phyloP scores from a whole-genome alignment of 2,888 invertebrate genomes.

The Atethmia centrago region DNA sequence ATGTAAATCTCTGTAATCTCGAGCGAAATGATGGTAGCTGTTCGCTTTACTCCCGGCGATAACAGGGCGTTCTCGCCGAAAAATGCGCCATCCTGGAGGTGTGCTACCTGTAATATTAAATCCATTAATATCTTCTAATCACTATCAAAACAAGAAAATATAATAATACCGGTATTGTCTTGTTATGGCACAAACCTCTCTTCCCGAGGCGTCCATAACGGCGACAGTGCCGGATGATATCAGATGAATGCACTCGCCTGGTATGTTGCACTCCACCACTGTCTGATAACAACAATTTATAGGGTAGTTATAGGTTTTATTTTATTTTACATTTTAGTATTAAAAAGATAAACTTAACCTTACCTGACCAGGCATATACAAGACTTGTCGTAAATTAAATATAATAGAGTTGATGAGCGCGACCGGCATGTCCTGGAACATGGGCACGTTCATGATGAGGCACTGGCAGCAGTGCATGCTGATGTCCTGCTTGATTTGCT shows the following conservation, averaged over 20 bases:
- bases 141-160: conserved; percentile 17
- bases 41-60: conserved; percentile 84
- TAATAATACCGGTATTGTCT: background rate
- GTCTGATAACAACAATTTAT: conserved; percentile 73
- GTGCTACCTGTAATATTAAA: conserved; percentile 75
- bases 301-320: background rate
- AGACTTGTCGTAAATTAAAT: conserved; percentile 85
- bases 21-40: conserved; percentile 90
- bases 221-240: conserved; percentile 91
- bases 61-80: conserved; percentile 91
- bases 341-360: conserved; percentile 9
- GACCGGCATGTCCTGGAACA: conserved; percentile 89
- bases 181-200: conserved; percentile 81
- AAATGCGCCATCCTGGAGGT: conserved; percentile 91
- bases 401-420: conserved; percentile 88
- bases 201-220: conserved; percentile 88
- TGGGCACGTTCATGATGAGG: conserved; percentile 88
- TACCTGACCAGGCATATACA: conserved; percentile 91
- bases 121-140: background rate
- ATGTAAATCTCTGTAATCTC: conserved; percentile 91
- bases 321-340: background rate
- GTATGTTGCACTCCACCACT: conserved; percentile 88
- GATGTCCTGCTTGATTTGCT: conserved; percentile 89
- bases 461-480: conserved; percentile 89
- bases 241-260: conserved; percentile 90